Conservation (phyloP, 1,140 invertebrate genomes). For the Cyclargus thomasi region DNA sequence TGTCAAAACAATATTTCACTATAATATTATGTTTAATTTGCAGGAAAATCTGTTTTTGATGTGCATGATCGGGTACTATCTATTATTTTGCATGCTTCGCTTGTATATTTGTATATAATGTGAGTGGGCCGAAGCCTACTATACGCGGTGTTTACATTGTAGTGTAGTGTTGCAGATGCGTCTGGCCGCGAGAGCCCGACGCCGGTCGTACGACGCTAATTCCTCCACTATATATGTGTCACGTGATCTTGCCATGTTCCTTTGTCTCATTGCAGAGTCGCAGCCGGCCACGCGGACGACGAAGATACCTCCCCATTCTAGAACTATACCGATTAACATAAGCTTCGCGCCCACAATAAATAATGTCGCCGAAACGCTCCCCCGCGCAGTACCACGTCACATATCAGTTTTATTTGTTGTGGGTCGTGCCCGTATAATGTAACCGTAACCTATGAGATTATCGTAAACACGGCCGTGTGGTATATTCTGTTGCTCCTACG, state of each 20-base stretch:
- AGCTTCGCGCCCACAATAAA: slow-evolving; percentile 36
- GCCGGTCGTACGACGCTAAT: slow-evolving; percentile 45
- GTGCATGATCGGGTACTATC: slow-evolving; percentile 31
- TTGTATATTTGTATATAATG: slow-evolving; percentile 11
- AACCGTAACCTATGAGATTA: slow-evolving; percentile 41
- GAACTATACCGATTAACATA: slow-evolving; percentile 42
- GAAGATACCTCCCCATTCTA: slow-evolving; percentile 50
- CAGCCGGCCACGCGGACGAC: slow-evolving; percentile 31
- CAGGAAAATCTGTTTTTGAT: slow-evolving; percentile 21
- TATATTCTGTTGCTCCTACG: slow-evolving; percentile 33
- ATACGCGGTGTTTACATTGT: slow-evolving; percentile 7
- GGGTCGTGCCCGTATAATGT: slow-evolving; percentile 39
- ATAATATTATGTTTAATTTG: slow-evolving; percentile 23
- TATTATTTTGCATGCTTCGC: slow-evolving; percentile 41
- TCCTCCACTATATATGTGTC: slow-evolving; percentile 30
- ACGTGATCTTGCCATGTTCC: slow-evolving; percentile 60
- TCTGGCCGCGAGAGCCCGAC: slow-evolving; percentile 47
- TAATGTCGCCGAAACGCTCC: slow-evolving; percentile 22
- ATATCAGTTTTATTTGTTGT: slow-evolving; percentile 56
- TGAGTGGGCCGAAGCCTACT: neutral
- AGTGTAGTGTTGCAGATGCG: slow-evolving; percentile 69
- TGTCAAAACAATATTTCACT: slow-evolving; percentile 21
- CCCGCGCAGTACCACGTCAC: slow-evolving; percentile 24
- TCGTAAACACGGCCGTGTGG: slow-evolving; percentile 58
- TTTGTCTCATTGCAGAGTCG: slow-evolving; percentile 64